Percentiles rank a stretch among this genome's conserved stretches.
Evolutionary conservation across 1,140 invertebrate genomes (phyloP).

Genomic region (Leptestheria dahalacensis): DNA sequence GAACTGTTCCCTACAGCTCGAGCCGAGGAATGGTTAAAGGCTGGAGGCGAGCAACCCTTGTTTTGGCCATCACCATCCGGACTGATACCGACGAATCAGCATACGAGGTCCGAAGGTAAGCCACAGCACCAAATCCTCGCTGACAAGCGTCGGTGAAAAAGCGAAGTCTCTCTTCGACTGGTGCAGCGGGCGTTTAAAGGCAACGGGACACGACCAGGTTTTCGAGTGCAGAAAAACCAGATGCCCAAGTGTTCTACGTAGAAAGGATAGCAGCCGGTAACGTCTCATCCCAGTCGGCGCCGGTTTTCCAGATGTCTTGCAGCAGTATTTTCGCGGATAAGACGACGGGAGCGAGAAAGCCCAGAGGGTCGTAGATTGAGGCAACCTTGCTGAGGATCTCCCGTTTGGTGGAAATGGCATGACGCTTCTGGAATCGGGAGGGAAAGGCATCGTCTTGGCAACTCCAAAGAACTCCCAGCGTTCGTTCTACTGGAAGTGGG

Average conservation of each 20-base stretch:
- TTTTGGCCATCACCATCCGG: conserved; percentile 3
- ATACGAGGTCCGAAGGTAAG: background rate
- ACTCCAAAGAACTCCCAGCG: no score
- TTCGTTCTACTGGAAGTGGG: no score
- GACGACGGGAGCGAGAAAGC: background rate
- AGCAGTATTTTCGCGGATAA: conserved; percentile 12
- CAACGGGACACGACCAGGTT: conserved; percentile 6
- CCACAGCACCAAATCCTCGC: conserved; percentile 9
- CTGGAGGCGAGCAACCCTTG: conserved; percentile 8
- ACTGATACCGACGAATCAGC: background rate
- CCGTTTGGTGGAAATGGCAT: conserved; percentile 6
- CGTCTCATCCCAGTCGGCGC: conserved; percentile 10
- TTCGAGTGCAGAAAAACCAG: background rate
- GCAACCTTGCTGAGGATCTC: conserved; percentile 1
- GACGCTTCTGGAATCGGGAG: background rate
- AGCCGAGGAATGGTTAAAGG: conserved; percentile 12
- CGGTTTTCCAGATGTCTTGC: conserved; percentile 5
- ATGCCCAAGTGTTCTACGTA: background rate
- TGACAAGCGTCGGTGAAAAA: conserved; percentile 6
- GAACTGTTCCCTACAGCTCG: conserved; percentile 19
- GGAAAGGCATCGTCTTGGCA: no score
- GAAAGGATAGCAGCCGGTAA: background rate
- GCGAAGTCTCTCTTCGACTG: background rate
- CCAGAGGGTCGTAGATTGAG: conserved; percentile 10
- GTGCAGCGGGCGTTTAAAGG: background rate